A percentile compares a stretch with the other conserved stretches of the same genome.
Conservation (phyloP, 2,797 vertebrate genomes). For the Rhinichthys osculus region DNA sequence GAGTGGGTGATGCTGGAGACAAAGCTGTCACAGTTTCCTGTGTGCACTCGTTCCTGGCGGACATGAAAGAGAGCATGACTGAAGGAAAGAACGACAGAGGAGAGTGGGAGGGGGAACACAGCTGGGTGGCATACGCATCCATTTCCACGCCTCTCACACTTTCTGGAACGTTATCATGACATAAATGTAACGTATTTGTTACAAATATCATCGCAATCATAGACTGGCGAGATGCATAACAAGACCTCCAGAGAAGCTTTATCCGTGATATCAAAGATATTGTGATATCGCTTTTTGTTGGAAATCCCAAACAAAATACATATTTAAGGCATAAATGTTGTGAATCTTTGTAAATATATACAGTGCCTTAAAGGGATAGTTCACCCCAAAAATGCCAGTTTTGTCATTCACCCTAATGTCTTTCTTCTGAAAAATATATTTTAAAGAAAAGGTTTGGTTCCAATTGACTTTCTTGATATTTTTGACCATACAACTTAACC, state of each 20-base stretch:
- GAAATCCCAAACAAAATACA: not conserved
- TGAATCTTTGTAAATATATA: not conserved
- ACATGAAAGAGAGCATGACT: slow-evolving; percentile 41
- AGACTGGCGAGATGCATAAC: not conserved
- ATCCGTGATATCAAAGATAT: not conserved
- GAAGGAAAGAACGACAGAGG: slow-evolving; percentile 18
- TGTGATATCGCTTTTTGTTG: not conserved
- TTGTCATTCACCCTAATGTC: no score
- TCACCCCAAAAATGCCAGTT: not conserved
- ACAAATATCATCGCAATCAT: not conserved
- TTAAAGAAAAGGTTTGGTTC: not conserved
- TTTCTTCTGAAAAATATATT: not conserved
- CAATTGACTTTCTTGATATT: not conserved
- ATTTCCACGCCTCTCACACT: slow-evolving; percentile 21
- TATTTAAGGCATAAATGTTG: slow-evolving; percentile 18
- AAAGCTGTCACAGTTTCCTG: slow-evolving; percentile 39
- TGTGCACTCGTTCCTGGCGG: slow-evolving; percentile 49
- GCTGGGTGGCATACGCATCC: not conserved
- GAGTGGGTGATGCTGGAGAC: slow-evolving; percentile 54
- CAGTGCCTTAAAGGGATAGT: not conserved
- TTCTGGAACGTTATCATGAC: slow-evolving; percentile 28
- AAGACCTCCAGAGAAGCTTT: not conserved
- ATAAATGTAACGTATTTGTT: not conserved
- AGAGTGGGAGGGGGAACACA: slow-evolving; percentile 53
- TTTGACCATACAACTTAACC: no score